phyloP scores from a whole-genome alignment of 2,113 vertebrate species.

The Willisornis vidua region DNA sequence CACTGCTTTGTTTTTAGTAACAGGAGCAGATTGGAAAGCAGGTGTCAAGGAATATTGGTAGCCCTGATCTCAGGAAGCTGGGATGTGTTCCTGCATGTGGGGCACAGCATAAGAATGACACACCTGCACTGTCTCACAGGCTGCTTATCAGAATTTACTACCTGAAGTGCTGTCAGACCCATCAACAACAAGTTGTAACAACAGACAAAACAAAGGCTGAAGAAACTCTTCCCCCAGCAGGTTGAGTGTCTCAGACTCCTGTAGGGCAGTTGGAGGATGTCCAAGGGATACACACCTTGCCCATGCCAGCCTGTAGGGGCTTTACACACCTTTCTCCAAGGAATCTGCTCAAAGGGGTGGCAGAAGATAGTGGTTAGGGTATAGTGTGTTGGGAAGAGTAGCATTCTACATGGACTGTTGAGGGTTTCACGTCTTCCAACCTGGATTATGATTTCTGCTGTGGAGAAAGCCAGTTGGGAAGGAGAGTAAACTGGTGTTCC shows the following conservation, averaged over 20 bases:
- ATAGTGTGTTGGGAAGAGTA: not conserved
- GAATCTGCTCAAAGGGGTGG: not conserved
- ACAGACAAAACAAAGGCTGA: not conserved
- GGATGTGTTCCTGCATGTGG: too few species aligned
- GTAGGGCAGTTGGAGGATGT: not conserved
- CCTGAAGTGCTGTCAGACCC: not conserved
- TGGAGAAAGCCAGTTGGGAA: not conserved
- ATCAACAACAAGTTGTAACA: not conserved
- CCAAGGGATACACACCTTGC: not conserved
- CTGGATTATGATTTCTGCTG: not conserved
- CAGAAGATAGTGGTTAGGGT: not conserved
- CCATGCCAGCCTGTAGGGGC: not conserved
- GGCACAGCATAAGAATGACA: not conserved
- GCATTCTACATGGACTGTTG: not conserved
- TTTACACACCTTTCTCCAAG: not conserved
- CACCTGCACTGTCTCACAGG: not conserved
- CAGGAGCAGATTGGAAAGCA: not conserved
- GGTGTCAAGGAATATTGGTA: not conserved
- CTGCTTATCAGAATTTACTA: not conserved
- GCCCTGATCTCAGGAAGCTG: not conserved
- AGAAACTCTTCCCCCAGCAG: not conserved
- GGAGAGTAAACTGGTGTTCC: not conserved
- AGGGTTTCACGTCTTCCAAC: not conserved
- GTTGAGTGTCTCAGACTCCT: not conserved
- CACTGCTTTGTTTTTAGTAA: not conserved